Conservation (phyloP, 2,888 invertebrate genomes). For the Stegana nigrithorax region DNA sequence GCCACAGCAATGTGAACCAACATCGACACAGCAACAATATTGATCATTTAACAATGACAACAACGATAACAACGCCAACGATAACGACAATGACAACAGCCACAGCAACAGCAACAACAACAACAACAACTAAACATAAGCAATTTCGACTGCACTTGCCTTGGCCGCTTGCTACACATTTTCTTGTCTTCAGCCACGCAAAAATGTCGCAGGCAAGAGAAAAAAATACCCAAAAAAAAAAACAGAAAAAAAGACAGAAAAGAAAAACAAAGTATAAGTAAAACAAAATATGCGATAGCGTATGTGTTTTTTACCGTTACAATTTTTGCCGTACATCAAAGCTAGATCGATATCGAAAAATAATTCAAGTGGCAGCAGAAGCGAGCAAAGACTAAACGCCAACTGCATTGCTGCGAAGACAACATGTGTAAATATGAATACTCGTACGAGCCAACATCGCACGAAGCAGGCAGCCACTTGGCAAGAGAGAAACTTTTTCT, state of each 20-base stretch:
- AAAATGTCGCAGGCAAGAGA: constrained; percentile 28
- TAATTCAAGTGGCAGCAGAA: constrained; percentile 9
- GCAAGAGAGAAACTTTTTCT: constrained; percentile 58
- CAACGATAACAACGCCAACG: too few relatives aligned
- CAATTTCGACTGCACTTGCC: too few relatives aligned
- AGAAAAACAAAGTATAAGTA: not conserved
- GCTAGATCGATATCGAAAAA: constrained; percentile 18
- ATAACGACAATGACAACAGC: too few relatives aligned
- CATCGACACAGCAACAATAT: not conserved
- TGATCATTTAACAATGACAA: too few relatives aligned
- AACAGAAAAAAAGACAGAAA: constrained; percentile 4
- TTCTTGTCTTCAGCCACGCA: constrained; percentile 33
- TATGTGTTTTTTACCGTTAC: constrained; percentile 7
- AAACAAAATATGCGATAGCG: not conserved
- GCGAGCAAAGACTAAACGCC: constrained; percentile 26
- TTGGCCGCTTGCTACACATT: too few relatives aligned
- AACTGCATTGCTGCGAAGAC: constrained; percentile 34
- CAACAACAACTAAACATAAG: too few relatives aligned
- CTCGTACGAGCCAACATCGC: not conserved
- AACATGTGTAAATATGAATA: constrained; percentile 19
- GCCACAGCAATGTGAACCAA: too few relatives aligned
- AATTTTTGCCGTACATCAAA: constrained; percentile 1
- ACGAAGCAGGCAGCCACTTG: not conserved
- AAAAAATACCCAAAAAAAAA: constrained; percentile 22
- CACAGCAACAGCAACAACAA: too few relatives aligned